Evolutionary conservation across 2,797 vertebrate genomes (phyloP).

Genomic region (Darevskia mixta): DNA sequence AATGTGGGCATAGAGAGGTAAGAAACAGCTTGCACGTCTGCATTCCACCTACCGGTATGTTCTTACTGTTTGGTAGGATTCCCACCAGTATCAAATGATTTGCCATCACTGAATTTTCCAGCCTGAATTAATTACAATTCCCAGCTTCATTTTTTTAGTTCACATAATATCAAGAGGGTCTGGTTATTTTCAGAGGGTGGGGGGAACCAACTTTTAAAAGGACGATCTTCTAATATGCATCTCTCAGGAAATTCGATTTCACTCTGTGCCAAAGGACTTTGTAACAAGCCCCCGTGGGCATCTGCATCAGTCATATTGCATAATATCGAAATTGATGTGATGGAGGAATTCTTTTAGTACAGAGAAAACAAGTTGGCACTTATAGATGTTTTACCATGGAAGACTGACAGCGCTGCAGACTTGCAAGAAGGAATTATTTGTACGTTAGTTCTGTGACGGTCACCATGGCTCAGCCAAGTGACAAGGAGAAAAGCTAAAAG

Average conservation of each 20-base stretch:
- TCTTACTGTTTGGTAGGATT: not conserved
- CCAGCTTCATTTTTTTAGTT: not conserved
- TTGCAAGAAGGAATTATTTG: not conserved
- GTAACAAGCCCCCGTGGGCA: not conserved
- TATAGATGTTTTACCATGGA: not conserved
- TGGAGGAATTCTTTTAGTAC: not conserved
- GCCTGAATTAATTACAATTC: not conserved
- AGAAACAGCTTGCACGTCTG: not conserved
- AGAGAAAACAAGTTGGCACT: not conserved
- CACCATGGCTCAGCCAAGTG: not conserved
- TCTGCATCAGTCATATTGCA: not conserved
- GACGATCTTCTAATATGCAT: not conserved
- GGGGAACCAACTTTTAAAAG: not conserved
- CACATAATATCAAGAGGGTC: not conserved
- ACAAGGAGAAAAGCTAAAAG: conserved; percentile 6
- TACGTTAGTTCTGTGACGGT: not conserved
- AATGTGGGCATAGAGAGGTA: not conserved
- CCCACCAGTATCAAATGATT: not conserved
- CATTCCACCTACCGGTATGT: not conserved
- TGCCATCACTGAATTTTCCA: not conserved
- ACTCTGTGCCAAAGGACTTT: not conserved
- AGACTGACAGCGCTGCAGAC: not conserved
- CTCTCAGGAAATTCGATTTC: not conserved
- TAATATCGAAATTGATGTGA: not conserved
- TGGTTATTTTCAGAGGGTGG: not conserved